These are phyloP conservation scores for Drosophila asahinai DNA, from an alignment of 1,140 invertebrate genomes.

Conservation along the genomic window DNA sequence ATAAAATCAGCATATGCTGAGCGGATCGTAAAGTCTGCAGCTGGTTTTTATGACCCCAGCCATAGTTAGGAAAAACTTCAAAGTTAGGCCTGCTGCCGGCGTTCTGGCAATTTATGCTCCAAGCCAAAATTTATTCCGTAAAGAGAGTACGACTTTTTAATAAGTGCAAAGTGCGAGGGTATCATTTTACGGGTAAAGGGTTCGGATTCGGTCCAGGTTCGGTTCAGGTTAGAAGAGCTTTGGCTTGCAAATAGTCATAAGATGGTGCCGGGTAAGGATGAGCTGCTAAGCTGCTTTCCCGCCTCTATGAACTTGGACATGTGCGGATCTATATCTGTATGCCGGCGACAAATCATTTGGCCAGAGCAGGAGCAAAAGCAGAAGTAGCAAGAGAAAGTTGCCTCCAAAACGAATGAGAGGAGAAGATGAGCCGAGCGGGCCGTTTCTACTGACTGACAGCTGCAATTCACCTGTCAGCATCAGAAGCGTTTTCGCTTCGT, in stretches of 20 bases:
- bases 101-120: slow-evolving; percentile 69
- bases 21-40: slow-evolving; percentile 75
- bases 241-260: slow-evolving; percentile 41
- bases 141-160: slow-evolving; percentile 77
- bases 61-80: slow-evolving; percentile 65
- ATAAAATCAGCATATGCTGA: slow-evolving; percentile 79
- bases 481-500: slow-evolving; percentile 60
- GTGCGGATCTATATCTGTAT: slow-evolving; percentile 16
- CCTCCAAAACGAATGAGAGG: slow-evolving; percentile 15
- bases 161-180: slow-evolving; percentile 80
- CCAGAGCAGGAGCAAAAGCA: slow-evolving; percentile 36
- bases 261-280: slow-evolving; percentile 29
- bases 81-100: slow-evolving; percentile 64
- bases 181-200: slow-evolving; percentile 54
- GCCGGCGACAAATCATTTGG: slow-evolving; percentile 54
- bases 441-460: slow-evolving; percentile 68
- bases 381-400: slow-evolving; percentile 22
- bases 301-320: slow-evolving; percentile 25
- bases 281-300: slow-evolving; percentile 57
- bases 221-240: slow-evolving; percentile 21
- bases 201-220: slow-evolving; percentile 31
- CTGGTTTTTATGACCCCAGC: slow-evolving; percentile 73
- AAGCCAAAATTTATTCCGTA: slow-evolving; percentile 32
- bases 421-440: slow-evolving; percentile 26
- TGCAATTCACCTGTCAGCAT: slow-evolving; percentile 81